A percentile compares a stretch with the other conserved stretches of the same genome.
phyloP scores from a whole-genome alignment of 1,140 invertebrate genomes.

The Drosophila truncata region DNA sequence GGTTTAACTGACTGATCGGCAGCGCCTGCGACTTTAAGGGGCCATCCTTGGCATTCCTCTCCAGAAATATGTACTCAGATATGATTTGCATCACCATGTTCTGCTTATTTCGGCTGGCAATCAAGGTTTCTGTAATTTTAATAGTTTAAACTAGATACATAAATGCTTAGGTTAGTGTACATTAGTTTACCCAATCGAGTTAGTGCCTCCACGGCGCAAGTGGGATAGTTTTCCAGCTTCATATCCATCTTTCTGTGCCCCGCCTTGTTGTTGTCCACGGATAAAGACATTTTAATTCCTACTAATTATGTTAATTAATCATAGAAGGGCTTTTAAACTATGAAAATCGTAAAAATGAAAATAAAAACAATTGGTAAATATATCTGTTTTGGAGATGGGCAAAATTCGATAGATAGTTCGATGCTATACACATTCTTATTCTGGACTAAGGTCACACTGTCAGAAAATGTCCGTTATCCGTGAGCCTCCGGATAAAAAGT shows the following conservation, averaged over 20 bases:
- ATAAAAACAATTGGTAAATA: constrained; percentile 27
- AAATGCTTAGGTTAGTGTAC: background rate
- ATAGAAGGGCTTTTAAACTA: background rate
- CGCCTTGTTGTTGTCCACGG: constrained; percentile 60
- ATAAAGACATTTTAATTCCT: constrained; percentile 44
- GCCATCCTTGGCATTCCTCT: constrained; percentile 85
- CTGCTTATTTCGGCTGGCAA: constrained; percentile 72
- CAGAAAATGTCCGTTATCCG: background rate
- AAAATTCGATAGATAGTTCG: constrained; percentile 7
- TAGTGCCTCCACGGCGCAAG: constrained; percentile 88
- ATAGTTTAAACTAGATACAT: background rate
- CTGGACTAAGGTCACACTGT: background rate
- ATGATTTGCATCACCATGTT: constrained; percentile 90
- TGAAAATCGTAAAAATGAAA: constrained; percentile 7
- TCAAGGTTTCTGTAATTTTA: constrained; percentile 61
- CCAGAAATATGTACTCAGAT: constrained; percentile 93
- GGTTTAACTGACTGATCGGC: constrained; percentile 86
- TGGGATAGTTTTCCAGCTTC: constrained; percentile 86
- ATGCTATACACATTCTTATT: background rate
- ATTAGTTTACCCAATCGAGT: constrained; percentile 87
- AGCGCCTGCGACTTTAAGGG: constrained; percentile 64
- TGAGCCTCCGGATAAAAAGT: background rate
- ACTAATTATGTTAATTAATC: background rate
- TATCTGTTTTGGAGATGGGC: background rate
- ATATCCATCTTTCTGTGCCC: constrained; percentile 86